Percentiles rank a stretch among this genome's conserved stretches.
Evolutionary conservation across 2,888 invertebrate species (phyloP).

Genomic region (Erebia aethiops): DNA sequence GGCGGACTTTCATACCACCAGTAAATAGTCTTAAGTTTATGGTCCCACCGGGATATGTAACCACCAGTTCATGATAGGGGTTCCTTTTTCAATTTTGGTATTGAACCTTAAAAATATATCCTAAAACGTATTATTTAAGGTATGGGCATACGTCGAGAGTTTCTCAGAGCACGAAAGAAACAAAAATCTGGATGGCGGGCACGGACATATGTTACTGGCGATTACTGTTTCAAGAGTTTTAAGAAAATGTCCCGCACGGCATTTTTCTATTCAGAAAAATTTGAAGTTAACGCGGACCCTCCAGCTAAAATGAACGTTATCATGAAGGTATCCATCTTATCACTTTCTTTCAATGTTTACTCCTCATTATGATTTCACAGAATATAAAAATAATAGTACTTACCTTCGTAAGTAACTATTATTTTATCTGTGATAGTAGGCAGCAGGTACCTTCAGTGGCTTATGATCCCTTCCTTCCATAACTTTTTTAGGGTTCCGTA

Average conservation of each 20-base stretch:
- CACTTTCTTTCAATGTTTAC: background rate
- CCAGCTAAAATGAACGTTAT: slow-evolving; percentile 51
- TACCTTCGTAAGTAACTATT: too few relatives aligned
- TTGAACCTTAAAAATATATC: background rate
- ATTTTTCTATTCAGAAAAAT: slow-evolving; percentile 66
- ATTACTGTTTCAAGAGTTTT: slow-evolving; percentile 56
- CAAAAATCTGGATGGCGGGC: slow-evolving; percentile 62
- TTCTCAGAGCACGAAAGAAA: slow-evolving; percentile 49
- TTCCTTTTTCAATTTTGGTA: too few relatives aligned
- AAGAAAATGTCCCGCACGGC: slow-evolving; percentile 45
- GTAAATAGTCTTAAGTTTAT: too few relatives aligned
- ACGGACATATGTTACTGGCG: slow-evolving; percentile 58
- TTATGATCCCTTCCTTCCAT: too few relatives aligned
- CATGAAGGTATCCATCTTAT: slow-evolving; percentile 33
- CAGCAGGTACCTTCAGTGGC: too few relatives aligned
- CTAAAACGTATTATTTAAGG: slow-evolving; percentile 43
- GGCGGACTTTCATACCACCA: too few relatives aligned
- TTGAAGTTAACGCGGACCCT: slow-evolving; percentile 59
- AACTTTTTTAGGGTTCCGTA: too few relatives aligned
- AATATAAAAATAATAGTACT: too few relatives aligned
- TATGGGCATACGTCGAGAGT: slow-evolving; percentile 53
- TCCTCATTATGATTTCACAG: background rate
- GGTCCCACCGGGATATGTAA: too few relatives aligned
- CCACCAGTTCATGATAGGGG: too few relatives aligned
- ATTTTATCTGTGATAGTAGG: too few relatives aligned